Conservation (phyloP, 2,113 vertebrate species). For the Ahaetulla prasina region DNA sequence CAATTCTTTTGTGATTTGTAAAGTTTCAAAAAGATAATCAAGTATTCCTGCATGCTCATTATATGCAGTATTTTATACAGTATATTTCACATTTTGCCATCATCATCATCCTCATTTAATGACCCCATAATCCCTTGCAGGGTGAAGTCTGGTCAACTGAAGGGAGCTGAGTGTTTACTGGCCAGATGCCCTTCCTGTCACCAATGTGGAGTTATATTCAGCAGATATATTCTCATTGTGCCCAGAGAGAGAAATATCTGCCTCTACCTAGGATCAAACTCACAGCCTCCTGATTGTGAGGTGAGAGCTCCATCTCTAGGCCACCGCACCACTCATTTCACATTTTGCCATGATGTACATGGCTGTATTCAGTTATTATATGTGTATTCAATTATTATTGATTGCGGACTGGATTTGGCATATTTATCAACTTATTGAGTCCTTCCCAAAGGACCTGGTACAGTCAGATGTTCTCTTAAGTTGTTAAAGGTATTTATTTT, state of each 20-base stretch:
- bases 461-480: neutral
- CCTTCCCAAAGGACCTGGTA: neutral
- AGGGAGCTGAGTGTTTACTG: too few species aligned
- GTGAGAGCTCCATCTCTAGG: too few species aligned
- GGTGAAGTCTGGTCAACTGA: too few species aligned
- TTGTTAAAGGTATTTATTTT: neutral
- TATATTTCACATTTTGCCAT: neutral
- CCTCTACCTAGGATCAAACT: too few species aligned
- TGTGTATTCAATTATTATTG: neutral
- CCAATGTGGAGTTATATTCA: too few species aligned
- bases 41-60: neutral
- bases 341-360: neutral
- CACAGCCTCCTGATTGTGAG: too few species aligned
- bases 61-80: neutral
- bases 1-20: neutral
- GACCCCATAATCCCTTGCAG: too few species aligned
- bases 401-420: neutral
- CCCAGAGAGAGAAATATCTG: too few species aligned
- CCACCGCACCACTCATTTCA: neutral
- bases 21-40: neutral
- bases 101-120: too few species aligned
- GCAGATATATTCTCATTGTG: too few species aligned
- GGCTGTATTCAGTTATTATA: too few species aligned
- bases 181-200: too few species aligned
- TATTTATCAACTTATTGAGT: neutral